Base-by-base conservation (phyloP, 2,113 vertebrate genomes). In the Pelodiscus sinensis region DNA sequence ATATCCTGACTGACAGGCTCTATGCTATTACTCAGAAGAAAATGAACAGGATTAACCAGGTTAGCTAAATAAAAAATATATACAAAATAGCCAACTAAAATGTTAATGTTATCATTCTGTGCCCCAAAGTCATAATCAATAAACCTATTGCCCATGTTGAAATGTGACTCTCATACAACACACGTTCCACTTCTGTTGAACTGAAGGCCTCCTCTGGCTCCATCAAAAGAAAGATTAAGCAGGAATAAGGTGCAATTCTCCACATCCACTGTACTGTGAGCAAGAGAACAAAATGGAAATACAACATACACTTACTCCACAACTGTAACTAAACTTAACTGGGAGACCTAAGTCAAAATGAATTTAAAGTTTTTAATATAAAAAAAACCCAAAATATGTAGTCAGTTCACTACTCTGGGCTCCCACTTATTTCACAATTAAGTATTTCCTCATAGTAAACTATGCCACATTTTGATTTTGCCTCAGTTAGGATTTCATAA, bases 401-500 rank as follows among this genome's bases (percentile, higher is more conserved):
- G 94, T 84, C 54, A 90, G 87, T 80, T 27, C 58, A 68, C 82
- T 85, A 3, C 44, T 73, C 75, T 78, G 55, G 9, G 73, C 62
- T 85, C 15, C 62, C 60, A 60, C 16, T 78, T 86, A 25, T 24
- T 12, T 65, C 27, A 88, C 44, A 85, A 68, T 10, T 78, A 71
- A 89, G 18, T 73, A 90, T 79, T 79, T 87, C 51, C 38, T 77
- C 51, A 71, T 2, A 91, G 7, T 11, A 0, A 60, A 97, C 38
- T 27, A 29, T 27, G 83, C 19, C 22, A 71, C 54, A 22, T 75
- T 90, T 78, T 95, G 85, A 58, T 38, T 95, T 93, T 92, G 68
- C 58, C 82, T 52, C 77, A 57, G 19, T 82, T 93, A n/a, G 86
- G 80, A 71, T 50, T 81, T 81, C 35, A 86, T 24, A 25, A 80